Evolutionary conservation across 1,140 invertebrate species (phyloP), one percentile per base, ranked within the genome.

Genomic region (Onthophagus taurus): DNA sequence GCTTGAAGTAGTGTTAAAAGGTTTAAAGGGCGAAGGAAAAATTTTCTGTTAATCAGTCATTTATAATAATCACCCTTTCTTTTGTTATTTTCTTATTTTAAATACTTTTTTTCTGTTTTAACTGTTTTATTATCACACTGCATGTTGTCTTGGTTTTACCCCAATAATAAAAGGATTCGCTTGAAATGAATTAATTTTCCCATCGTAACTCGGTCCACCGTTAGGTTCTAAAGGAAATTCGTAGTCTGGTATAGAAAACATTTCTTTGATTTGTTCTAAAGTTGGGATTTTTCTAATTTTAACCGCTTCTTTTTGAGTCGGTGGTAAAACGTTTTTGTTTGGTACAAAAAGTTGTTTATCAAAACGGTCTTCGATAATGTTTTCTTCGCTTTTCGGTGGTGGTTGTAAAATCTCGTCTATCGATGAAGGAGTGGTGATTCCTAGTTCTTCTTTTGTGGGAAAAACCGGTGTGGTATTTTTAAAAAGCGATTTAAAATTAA

Each of bases 171-270:
- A 31, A 12, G 49, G 29, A 44, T 54, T 52, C 5, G 50, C 59
- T 39, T 60, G 51, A 48, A 61, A 63, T 7, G 61, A 63, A 51
- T 48, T 56, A 6, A 52, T 38, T 6, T 47, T 50, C 43, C 49
- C 49, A 16, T 54, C 59, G 38, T 64, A 64, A 44, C 50, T 48
- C 2, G 60, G 58, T 31, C 60, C 26, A 3, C 31, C 19, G 2
- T 48, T 51, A 0, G 49, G 34, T 39, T 64, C 61, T 31, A 64
- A 46, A 1, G 63, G 63, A 48, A 65, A 65, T 18, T 63, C 54
- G 33, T 58, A 62, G 36, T 65, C 61, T 5, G 63, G 63, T 24
- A 65, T 63, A 5, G 56, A 49, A 39, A 60, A 60, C 12, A 51
- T 44, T 18, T 57, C 43, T 42, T 58, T 48, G 13, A 65, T 38